Evolutionary conservation across 1,140 invertebrate species (phyloP), one percentile per base, ranked within the genome.

Genomic region (Eueides isabella): DNA sequence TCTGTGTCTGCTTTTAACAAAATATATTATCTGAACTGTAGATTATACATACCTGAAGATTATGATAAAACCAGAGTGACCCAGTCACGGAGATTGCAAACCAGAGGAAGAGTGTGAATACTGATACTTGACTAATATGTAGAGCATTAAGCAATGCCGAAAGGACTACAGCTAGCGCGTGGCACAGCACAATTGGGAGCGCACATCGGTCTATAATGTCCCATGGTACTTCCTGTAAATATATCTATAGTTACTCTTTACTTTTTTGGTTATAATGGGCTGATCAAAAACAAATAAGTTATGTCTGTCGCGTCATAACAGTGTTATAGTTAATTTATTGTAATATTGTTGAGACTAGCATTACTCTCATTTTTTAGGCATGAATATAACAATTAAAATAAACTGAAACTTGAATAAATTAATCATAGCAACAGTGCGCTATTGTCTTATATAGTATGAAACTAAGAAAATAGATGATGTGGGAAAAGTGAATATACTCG

Each of bases 21-120:
- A 38, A 38, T 38, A 38, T 38, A 16, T 38, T 38, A 16, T 38
- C 3, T 38, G 5, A 38, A 5, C n/a, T 29, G n/a, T n/a, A 30
- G 14, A 7, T 63, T 16, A 30, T 67, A 91, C 94, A 95, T 93
- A 97, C 96, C 95, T 97, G 96, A 48, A 97, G 93, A 88, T 97
- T 97, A 82, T 97, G 96, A 86, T 97, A 97, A 89, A 97, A 97
- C 85, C 97, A 94, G 2, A 97, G 95, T 1, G 95, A 95, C 11
- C 96, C 96, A 69, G 96, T 93, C 29, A 96, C 96, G 61, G 95
- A 94, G 55, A 95, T 92, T 28, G 96, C 91, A 80, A 97, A 96
- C 92, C 96, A 95, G 16, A 97, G 93, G 88, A 97, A 97, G 0
- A 97, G 93, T 2, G 96, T 95, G 82, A 97, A 96, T 70, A 96